Percentiles rank a stretch among this genome's conserved stretches.
phyloP scores from a whole-genome alignment of 1,140 invertebrate genomes.

The Heliconius hewitsoni region DNA sequence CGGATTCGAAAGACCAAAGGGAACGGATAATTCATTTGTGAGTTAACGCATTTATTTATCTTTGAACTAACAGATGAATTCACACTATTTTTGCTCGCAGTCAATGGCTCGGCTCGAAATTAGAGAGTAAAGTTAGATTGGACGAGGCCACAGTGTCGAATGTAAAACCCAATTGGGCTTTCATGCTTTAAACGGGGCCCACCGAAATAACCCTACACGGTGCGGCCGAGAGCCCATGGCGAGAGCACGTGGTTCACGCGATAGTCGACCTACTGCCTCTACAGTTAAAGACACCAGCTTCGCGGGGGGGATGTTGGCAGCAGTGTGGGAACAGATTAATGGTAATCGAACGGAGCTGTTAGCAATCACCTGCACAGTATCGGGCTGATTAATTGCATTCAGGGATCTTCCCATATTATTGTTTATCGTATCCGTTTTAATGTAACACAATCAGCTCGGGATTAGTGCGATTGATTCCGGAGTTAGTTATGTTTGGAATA shows the following conservation, averaged over 20 bases:
- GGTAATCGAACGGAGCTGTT: slow-evolving; percentile 69
- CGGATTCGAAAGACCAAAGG: slow-evolving; percentile 23
- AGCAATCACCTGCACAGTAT: slow-evolving; percentile 72
- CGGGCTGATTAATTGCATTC: slow-evolving; percentile 65
- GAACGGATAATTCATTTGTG: slow-evolving; percentile 25
- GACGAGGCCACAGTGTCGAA: slow-evolving; percentile 62
- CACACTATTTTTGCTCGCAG: slow-evolving; percentile 49
- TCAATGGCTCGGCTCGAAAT: slow-evolving; percentile 51
- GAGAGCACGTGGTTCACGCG: neutral
- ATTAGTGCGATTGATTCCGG: slow-evolving; percentile 30
- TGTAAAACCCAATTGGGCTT: slow-evolving; percentile 75
- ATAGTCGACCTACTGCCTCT: slow-evolving; percentile 38
- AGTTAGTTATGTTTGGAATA: slow-evolving; percentile 25
- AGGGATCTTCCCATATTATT: slow-evolving; percentile 51
- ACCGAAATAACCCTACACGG: slow-evolving; percentile 59
- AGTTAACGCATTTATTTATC: slow-evolving; percentile 35
- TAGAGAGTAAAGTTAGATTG: slow-evolving; percentile 70
- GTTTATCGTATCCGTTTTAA: slow-evolving; percentile 49
- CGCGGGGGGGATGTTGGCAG: slow-evolving; percentile 12
- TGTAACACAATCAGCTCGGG: slow-evolving; percentile 31
- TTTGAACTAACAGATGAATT: slow-evolving; percentile 41
- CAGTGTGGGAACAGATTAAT: slow-evolving; percentile 48
- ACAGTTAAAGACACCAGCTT: slow-evolving; percentile 3
- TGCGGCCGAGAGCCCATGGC: slow-evolving; percentile 42
- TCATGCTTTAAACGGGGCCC: slow-evolving; percentile 67